Conservation (phyloP, 1,140 invertebrate species). For the Philopotamus ludificatus region DNA sequence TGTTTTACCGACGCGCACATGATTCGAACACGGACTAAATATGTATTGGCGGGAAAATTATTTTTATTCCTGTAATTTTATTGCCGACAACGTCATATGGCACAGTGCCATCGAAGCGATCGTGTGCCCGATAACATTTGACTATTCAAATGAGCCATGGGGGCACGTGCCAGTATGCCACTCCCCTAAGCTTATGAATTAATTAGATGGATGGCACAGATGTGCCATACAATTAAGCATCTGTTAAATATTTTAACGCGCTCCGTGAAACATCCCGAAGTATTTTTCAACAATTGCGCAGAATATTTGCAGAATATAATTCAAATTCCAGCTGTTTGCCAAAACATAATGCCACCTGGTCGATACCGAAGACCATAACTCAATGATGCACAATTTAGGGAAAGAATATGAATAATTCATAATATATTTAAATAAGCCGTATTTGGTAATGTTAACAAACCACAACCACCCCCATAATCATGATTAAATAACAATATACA, state of each 20-base stretch:
- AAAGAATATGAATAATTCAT: neutral
- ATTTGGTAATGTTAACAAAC: neutral
- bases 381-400: neutral
- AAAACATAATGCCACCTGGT: neutral
- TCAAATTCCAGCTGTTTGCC: neutral
- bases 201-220: neutral
- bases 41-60: too few relatives aligned
- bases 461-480: neutral
- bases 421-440: neutral
- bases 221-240: neutral
- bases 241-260: too few relatives aligned
- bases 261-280: too few relatives aligned
- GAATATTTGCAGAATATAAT: too few relatives aligned
- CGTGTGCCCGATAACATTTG: neutral
- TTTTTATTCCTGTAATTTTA: too few relatives aligned
- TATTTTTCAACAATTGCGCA: too few relatives aligned
- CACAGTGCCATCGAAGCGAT: too few relatives aligned
- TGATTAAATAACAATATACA: neutral
- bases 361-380: neutral
- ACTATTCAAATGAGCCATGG: neutral
- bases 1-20: too few relatives aligned
- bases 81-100: too few relatives aligned
- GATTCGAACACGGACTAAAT: too few relatives aligned
- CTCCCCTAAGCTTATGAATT: neutral
- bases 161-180: neutral